phyloP scores from a whole-genome alignment of 2,797 vertebrate species.

The Pristis pectinata region DNA sequence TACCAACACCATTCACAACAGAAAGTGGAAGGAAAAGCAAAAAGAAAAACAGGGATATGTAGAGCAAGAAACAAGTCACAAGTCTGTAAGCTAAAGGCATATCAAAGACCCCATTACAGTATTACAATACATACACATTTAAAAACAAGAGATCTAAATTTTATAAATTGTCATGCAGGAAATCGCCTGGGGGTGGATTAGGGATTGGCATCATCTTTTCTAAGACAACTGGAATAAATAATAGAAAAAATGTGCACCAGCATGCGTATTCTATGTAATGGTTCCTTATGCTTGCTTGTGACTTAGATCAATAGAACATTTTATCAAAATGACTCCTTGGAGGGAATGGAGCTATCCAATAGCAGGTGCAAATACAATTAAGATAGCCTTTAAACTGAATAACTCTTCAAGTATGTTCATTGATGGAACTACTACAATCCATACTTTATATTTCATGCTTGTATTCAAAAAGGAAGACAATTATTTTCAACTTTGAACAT shows the following conservation, averaged over 20 bases:
- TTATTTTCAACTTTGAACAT: background rate
- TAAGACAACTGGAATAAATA: background rate
- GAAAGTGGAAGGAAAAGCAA: slow-evolving; percentile 58
- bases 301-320: background rate
- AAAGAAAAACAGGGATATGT: slow-evolving; percentile 56
- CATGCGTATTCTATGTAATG: background rate
- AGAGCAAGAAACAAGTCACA: slow-evolving; percentile 48
- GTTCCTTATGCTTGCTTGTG: background rate
- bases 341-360: background rate
- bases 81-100: slow-evolving; percentile 54
- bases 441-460: background rate
- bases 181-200: background rate
- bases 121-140: slow-evolving; percentile 58
- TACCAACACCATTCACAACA: slow-evolving; percentile 57
- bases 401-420: background rate
- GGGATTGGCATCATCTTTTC: background rate
- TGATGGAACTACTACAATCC: background rate
- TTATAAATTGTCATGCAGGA: slow-evolving; percentile 15
- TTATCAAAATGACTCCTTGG: background rate
- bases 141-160: background rate
- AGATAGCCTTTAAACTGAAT: background rate
- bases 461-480: background rate
- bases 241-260: background rate
- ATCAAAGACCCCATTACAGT: slow-evolving; percentile 60
- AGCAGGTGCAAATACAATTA: background rate